These are phyloP conservation scores for Australoheros scitulus DNA, from an alignment of 2,113 vertebrate genomes.

Conservation along the genomic window DNA sequence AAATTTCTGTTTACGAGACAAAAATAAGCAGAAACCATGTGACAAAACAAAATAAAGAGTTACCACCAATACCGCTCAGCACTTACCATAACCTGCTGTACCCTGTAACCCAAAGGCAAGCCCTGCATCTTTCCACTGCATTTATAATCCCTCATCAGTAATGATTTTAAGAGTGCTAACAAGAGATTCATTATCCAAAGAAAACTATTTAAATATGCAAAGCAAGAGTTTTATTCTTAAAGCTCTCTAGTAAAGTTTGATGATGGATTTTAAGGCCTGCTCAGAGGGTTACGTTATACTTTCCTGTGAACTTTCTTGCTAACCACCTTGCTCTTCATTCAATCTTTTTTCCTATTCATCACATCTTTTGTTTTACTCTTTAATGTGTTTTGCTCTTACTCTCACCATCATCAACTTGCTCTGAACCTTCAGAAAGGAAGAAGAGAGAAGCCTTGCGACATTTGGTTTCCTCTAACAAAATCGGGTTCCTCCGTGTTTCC, in stretches of 20 bases:
- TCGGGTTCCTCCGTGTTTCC: not conserved
- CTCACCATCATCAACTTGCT: slow-evolving; percentile 70
- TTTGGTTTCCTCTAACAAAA: slow-evolving; percentile 31
- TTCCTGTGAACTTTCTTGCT: slow-evolving; percentile 22
- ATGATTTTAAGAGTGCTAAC: not conserved
- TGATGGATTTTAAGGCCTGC: slow-evolving; percentile 11
- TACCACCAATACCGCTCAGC: slow-evolving; percentile 49
- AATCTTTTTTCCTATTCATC: not conserved
- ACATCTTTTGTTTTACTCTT: slow-evolving; percentile 55
- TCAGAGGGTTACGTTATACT: slow-evolving; percentile 54
- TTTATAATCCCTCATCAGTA: not conserved
- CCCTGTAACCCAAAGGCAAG: slow-evolving; percentile 55
- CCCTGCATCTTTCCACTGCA: slow-evolving; percentile 1
- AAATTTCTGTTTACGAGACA: not conserved
- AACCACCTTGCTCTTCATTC: slow-evolving; percentile 8
- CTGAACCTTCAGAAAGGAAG: slow-evolving; percentile 24
- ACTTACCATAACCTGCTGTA: slow-evolving; percentile 48
- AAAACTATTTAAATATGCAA: not conserved
- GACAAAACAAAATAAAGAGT: slow-evolving; percentile 75
- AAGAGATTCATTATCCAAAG: not conserved
- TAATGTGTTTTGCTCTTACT: slow-evolving; percentile 67
- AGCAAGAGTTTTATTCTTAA: not conserved
- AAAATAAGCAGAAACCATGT: slow-evolving; percentile 26
- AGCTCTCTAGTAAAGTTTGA: not conserved
- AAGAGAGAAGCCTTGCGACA: slow-evolving; percentile 20